Evolutionary conservation across 2,113 vertebrate species (phyloP).

Genomic region (Calidris pugnax): DNA sequence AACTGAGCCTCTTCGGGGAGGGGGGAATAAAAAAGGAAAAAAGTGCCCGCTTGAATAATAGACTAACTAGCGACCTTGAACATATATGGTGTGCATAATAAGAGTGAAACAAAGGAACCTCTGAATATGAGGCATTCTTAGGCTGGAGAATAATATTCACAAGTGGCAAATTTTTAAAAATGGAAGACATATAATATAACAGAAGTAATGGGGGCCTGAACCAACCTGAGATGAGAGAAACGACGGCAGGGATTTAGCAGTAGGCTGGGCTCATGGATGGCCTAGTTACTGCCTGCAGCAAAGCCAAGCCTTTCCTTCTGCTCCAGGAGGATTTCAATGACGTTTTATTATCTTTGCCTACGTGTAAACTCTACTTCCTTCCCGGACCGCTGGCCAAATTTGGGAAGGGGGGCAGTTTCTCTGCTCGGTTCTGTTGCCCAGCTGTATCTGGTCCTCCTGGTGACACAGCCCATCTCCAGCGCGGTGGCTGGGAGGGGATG

Average conservation of each 20-base stretch:
- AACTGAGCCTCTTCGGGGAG: constrained; percentile 69
- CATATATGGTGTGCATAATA: constrained; percentile 70
- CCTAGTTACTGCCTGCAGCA: not conserved
- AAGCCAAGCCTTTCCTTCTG: not conserved
- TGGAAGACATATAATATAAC: constrained; percentile 57
- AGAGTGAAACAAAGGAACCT: constrained; percentile 75
- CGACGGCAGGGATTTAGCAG: not conserved
- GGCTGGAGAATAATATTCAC: constrained; percentile 72
- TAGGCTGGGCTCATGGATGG: constrained; percentile 19
- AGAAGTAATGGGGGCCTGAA: constrained; percentile 47
- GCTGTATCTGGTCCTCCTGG: rapidly evolving
- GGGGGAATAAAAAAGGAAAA: constrained; percentile 42
- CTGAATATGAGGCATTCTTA: constrained; percentile 70
- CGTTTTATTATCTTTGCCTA: not conserved
- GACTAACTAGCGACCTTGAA: constrained; percentile 79
- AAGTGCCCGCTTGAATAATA: constrained; percentile 75
- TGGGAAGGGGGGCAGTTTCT: not conserved
- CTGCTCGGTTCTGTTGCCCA: not conserved
- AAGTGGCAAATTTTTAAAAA: constrained; percentile 71
- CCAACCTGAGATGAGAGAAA: constrained; percentile 55
- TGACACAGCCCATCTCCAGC: not conserved
- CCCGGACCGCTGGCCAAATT: not conserved
- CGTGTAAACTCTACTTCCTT: not conserved
- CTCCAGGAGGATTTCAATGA: not conserved
- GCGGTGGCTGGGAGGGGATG: not conserved